Evolutionary conservation across 2,797 vertebrate genomes (phyloP), one percentile per base, ranked within the genome.

Genomic region (Sylvia borin): DNA sequence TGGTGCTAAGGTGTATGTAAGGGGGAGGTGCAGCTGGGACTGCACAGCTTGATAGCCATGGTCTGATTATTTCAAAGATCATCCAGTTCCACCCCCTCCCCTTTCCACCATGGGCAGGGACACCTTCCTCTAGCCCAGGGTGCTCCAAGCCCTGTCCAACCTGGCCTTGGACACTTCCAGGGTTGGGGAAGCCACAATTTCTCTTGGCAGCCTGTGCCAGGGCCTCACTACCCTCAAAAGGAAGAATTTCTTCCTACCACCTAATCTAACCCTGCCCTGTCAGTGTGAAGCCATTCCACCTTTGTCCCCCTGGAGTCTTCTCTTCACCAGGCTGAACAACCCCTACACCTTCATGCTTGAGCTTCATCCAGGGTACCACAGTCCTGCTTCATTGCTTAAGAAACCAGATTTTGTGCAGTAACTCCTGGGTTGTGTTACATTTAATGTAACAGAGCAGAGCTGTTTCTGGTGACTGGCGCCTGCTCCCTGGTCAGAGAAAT

Each of bases 101-200:
- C n/a, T 36, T 36, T 34, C 43, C 47, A 18, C 62, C 62, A 60
- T 5, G 17, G 32, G n/a, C 24, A 60, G 22, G 47, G 27, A 45
- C n/a, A 45, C 27, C n/a, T 61, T n/a, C 24, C 40, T 54, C 47
- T 20, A 7, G 0, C 0, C 45, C 22, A 29, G 16, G 7, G 0
- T 45, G 22, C 38, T 76, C 45, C 19, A 60, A 45, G 27, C 1
- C 45, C 45, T 1, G 3, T 38, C n/a, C 54, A 32, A 0, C 6
- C 45, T 38, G 22, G 22, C n/a, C 38, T n/a, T 58, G 47, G 16
- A 29, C 27, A 29, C 19, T 67, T 20, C 19, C 47, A 61, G 38
- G 82, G 27, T 5, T 53, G 18, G 15, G 19, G 22, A 32, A 85
- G 45, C 32, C n/a, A 20, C 47, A 76, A 22, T n/a, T 50, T 7